These are phyloP conservation scores for Dusona sp. DNA, from an alignment of 2,888 invertebrate species.

Conservation along the genomic window DNA sequence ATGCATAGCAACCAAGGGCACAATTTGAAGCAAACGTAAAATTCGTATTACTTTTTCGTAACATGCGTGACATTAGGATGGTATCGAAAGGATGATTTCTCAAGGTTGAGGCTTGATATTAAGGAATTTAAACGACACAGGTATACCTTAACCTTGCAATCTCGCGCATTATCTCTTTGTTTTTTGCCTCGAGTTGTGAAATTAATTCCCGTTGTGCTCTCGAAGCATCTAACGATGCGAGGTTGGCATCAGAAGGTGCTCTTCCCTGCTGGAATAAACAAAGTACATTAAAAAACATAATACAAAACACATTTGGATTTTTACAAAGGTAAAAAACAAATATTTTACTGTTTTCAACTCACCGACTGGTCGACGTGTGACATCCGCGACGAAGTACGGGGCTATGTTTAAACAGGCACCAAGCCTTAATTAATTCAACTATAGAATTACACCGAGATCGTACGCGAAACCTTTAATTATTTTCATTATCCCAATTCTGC, in stretches of 20 bases:
- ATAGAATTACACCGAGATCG: slow-evolving; percentile 41
- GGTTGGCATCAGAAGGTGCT: slow-evolving; percentile 90
- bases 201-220: slow-evolving; percentile 96
- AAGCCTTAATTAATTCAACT: slow-evolving; percentile 55
- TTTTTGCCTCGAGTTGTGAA: slow-evolving; percentile 96
- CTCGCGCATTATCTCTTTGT: slow-evolving; percentile 98
- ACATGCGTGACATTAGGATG: slow-evolving; percentile 84
- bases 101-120: slow-evolving; percentile 82
- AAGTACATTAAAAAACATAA: neutral
- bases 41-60: slow-evolving; percentile 67
- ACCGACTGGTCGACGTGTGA: slow-evolving; percentile 83
- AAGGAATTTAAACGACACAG: slow-evolving; percentile 84
- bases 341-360: slow-evolving; percentile 72
- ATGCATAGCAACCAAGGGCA: slow-evolving; percentile 79
- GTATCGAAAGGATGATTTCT: slow-evolving; percentile 82
- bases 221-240: slow-evolving; percentile 93
- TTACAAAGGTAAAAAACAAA: neutral
- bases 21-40: slow-evolving; percentile 80
- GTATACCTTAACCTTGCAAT: slow-evolving; percentile 93
- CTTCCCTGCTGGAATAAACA: slow-evolving; percentile 85
- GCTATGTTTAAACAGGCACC: slow-evolving; percentile 74
- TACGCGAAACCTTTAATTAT: slow-evolving; percentile 55
- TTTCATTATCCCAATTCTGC: slow-evolving; percentile 53
- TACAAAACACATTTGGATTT: neutral
- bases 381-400: slow-evolving; percentile 82